Conservation (phyloP, 2,797 vertebrate species). For the Graptemys geographica region DNA sequence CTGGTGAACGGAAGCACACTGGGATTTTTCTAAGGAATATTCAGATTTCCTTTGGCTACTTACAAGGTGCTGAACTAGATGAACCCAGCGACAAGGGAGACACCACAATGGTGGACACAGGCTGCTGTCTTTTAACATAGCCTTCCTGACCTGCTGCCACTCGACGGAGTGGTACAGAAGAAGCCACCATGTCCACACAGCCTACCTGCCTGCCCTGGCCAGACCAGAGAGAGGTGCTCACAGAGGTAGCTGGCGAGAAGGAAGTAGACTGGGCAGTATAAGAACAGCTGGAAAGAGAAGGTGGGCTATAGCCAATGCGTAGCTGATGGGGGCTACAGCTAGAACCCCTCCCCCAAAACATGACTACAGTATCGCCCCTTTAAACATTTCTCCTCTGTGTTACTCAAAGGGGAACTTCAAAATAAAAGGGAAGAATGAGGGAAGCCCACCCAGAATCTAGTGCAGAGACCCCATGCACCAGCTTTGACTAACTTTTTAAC, state of each 20-base stretch:
- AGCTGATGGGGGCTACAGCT: background rate
- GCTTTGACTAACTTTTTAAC: background rate
- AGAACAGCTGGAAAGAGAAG: background rate
- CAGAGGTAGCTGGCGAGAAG: background rate
- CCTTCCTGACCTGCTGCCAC: background rate
- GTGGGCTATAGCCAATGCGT: background rate
- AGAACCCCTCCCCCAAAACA: background rate
- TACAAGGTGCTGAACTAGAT: background rate
- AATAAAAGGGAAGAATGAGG: too few species aligned
- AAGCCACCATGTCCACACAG: background rate
- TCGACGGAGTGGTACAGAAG: background rate
- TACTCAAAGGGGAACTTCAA: too few species aligned
- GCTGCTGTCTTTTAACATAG: background rate
- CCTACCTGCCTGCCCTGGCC: background rate
- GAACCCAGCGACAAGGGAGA: background rate
- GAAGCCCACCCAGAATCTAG: too few species aligned
- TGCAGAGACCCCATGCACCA: background rate
- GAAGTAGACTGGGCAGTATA: background rate
- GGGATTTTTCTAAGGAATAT: background rate
- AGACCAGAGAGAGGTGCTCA: background rate
- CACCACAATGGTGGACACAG: background rate
- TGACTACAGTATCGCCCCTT: background rate
- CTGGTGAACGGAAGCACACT: background rate
- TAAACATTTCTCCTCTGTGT: background rate
- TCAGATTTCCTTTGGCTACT: background rate